Percentiles rank a stretch among this genome's conserved stretches.
phyloP scores from a whole-genome alignment of 2,888 invertebrate species.

The Chironomus tentans region DNA sequence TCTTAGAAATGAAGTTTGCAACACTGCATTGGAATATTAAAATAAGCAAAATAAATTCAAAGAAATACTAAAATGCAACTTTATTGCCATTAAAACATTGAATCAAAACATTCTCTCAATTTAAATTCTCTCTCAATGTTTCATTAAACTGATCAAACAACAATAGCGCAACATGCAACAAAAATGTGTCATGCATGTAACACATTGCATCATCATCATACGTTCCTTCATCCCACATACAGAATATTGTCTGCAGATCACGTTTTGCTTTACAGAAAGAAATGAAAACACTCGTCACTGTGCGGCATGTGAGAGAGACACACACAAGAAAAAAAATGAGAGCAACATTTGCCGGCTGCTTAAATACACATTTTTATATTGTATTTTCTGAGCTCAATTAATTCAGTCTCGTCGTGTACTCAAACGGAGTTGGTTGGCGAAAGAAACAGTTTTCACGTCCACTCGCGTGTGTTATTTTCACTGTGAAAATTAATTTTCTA shows the following conservation, averaged over 20 bases:
- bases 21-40: no score
- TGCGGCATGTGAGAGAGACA: not conserved
- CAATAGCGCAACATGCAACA: not conserved
- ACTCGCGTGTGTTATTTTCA: not conserved
- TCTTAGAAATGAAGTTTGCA: no score
- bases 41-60: no score
- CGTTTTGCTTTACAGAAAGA: no score
- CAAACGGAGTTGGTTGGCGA: not conserved
- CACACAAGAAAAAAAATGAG: not conserved
- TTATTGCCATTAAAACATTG: no score
- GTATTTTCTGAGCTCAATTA: not conserved
- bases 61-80: no score
- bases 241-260: no score
- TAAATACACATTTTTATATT: not conserved
- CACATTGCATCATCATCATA: not conserved
- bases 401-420: not conserved
- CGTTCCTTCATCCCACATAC: not conserved
- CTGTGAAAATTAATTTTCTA: not conserved
- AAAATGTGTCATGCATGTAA: not conserved
- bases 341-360: not conserved
- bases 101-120: no score
- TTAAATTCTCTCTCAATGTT: no score
- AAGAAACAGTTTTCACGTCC: not conserved
- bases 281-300: not conserved
- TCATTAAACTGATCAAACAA: not conserved